Evolutionary conservation across 2,113 vertebrate species (phyloP).

Genomic region (Periophthalmus modestus): DNA sequence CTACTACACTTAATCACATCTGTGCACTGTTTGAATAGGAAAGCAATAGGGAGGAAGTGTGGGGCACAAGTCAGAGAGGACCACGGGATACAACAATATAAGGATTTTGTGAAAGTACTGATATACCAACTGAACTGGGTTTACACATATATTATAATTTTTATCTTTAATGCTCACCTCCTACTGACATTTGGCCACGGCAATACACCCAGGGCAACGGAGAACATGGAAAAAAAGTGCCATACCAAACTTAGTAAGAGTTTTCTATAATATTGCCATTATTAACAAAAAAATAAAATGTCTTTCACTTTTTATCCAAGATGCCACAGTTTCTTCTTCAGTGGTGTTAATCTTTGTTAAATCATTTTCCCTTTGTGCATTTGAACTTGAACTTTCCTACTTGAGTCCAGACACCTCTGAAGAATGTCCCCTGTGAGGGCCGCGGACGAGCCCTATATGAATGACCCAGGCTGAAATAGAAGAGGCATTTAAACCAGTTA

Average conservation of each 20-base stretch:
- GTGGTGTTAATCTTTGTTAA: not conserved
- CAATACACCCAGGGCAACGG: too few relatives aligned
- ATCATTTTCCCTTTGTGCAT: not conserved
- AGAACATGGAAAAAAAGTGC: not conserved
- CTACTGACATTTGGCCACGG: too few relatives aligned
- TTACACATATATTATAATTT: not conserved
- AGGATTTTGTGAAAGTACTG: not conserved
- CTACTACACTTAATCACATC: conserved; percentile 49
- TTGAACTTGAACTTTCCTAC: conserved; percentile 43
- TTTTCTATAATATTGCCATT: too few relatives aligned
- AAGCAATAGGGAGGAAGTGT: conserved; percentile 10
- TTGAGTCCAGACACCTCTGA: conserved; percentile 56
- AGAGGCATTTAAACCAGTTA: conserved; percentile 71
- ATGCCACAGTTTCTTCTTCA: not conserved
- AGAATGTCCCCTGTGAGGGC: conserved; percentile 55
- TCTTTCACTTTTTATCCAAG: not conserved
- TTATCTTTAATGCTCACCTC: not conserved
- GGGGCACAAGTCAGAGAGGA: conserved; percentile 1
- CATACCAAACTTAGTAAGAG: not conserved
- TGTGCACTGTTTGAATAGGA: conserved; percentile 42
- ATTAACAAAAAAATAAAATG: too few relatives aligned
- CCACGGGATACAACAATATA: too few relatives aligned
- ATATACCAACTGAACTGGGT: not conserved
- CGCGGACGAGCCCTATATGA: conserved; percentile 28
- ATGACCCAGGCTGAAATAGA: conserved; percentile 65